phyloP scores from a whole-genome alignment of 2,797 vertebrate species.

The Otolemur crassicaudatus region DNA sequence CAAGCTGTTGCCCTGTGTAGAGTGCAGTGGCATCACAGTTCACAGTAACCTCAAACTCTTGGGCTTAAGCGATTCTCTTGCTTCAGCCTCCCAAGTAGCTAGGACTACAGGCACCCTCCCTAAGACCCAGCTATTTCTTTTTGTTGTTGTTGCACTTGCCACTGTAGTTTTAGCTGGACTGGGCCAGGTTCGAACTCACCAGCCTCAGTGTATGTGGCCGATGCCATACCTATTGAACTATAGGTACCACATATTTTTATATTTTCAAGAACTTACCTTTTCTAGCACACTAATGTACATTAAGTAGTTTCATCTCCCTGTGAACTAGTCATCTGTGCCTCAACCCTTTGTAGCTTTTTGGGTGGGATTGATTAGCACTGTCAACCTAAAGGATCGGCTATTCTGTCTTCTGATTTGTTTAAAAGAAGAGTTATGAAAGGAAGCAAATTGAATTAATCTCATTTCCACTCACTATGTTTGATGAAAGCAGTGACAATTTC shows the following conservation, averaged over 20 bases:
- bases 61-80: too few species aligned
- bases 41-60: too few species aligned
- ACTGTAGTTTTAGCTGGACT: too few species aligned
- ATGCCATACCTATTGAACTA: too few species aligned
- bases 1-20: too few species aligned
- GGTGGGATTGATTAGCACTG: not conserved
- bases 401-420: slow-evolving; percentile 59
- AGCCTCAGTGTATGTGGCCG: too few species aligned
- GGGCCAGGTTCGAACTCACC: too few species aligned
- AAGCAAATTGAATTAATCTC: slow-evolving; percentile 58
- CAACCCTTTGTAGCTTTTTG: not conserved
- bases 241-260: not conserved
- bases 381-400: not conserved
- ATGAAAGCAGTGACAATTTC: slow-evolving; percentile 24
- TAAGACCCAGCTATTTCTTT: too few species aligned
- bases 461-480: slow-evolving; percentile 53
- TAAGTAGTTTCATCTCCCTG: slow-evolving; percentile 29
- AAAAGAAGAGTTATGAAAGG: slow-evolving; percentile 56
- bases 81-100: too few species aligned
- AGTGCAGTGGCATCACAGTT: too few species aligned
- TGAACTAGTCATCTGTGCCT: not conserved
- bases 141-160: too few species aligned
- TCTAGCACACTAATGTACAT: not conserved
- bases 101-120: too few species aligned
- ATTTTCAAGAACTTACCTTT: slow-evolving; percentile 46